Base-by-base conservation (phyloP, 2,888 invertebrate species). In the Axea sp. region DNA sequence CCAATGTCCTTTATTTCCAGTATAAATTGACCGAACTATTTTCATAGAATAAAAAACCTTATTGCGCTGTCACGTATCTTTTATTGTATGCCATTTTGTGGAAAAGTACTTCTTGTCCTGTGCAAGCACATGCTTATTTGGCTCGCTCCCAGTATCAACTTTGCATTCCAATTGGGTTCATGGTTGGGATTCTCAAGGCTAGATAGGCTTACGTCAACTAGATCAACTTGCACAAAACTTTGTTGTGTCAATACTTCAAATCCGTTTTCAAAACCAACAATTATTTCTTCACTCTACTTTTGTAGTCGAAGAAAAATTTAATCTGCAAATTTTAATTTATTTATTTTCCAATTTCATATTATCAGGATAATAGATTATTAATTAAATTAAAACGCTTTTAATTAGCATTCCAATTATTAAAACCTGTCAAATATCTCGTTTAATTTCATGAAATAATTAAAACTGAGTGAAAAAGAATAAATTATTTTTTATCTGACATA, bases 101-200 rank as follows among this genome's bases (percentile, higher is more conserved):
- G 11, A 24, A 45, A 37, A 30, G 7, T 24, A 41, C 41, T 68
- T 68, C 49, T 49, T 49, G 31, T 35, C 35, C 28, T 22, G 49
- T 43, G 26, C 47, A 37, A 60, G 68, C 41, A 60, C 68, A 68
- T 60, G 68, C 68, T 43, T 68, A 51, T 69, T 69, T 69, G 68
- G 68, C 68, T 37, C 37, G n/a, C 30, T 28, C 35, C 68, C 68
- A 69, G 45, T 35, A 19, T 19, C 51, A 33, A 59, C 49, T 51
- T 15, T 51, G 55, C 68, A 60, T 69, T 69, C 68, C 68, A 35
- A 51, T 60, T 69, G 47, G 67, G 60, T 69, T 69, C 68, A 69
- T 69, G 68, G 68, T 69, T 69, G 28, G 59, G 51, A 49, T 19
- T 59, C 51, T 68, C 68, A 59, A 68, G 68, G 68, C 51, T 59